phyloP scores from a whole-genome alignment of 2,888 invertebrate genomes.

The Oeneis ivallda region DNA sequence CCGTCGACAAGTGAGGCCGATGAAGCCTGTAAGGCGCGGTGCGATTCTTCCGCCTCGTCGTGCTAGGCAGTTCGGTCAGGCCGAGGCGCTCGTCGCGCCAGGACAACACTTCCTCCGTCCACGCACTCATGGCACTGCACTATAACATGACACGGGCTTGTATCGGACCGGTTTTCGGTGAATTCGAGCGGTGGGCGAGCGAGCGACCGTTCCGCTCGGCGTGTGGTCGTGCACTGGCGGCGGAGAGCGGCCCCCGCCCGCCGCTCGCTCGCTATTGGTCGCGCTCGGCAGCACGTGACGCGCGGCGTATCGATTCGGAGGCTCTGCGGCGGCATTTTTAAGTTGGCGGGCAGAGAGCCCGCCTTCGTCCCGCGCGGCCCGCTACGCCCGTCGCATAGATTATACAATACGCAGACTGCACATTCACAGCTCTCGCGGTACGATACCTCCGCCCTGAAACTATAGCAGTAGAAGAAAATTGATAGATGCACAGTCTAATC shows the following conservation, averaged over 20 bases:
- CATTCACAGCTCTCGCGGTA: too few relatives aligned
- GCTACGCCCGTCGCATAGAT: conserved; percentile 59
- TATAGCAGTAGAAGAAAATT: too few relatives aligned
- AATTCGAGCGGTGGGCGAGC: conserved; percentile 53
- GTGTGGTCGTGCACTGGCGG: conserved; percentile 71
- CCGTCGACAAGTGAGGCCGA: conserved; percentile 82
- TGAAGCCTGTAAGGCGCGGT: conserved; percentile 85
- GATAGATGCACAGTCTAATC: too few relatives aligned
- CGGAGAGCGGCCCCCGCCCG: conserved; percentile 53
- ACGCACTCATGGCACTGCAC: conserved; percentile 77
- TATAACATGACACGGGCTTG: conserved; percentile 66
- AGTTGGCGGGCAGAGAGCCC: conserved; percentile 82
- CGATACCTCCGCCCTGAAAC: too few relatives aligned
- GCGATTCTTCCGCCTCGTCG: conserved; percentile 77
- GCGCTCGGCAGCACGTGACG: conserved; percentile 84
- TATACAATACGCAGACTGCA: conserved; percentile 41
- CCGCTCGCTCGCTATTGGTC: conserved; percentile 69
- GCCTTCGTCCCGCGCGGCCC: conserved; percentile 72
- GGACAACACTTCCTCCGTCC: conserved; percentile 77
- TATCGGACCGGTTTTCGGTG: conserved; percentile 73
- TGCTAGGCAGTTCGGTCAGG: conserved; percentile 74
- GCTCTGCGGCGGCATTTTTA: conserved; percentile 91
- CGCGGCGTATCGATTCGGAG: conserved; percentile 89
- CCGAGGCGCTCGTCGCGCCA: conserved; percentile 76
- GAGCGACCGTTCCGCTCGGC: conserved; percentile 56